Percentiles rank a stretch among this genome's conserved stretches.
Evolutionary conservation across 35 echinoderm and acorn worm genomes (phyloP).

Genomic region (Lytechinus variegatus): DNA sequence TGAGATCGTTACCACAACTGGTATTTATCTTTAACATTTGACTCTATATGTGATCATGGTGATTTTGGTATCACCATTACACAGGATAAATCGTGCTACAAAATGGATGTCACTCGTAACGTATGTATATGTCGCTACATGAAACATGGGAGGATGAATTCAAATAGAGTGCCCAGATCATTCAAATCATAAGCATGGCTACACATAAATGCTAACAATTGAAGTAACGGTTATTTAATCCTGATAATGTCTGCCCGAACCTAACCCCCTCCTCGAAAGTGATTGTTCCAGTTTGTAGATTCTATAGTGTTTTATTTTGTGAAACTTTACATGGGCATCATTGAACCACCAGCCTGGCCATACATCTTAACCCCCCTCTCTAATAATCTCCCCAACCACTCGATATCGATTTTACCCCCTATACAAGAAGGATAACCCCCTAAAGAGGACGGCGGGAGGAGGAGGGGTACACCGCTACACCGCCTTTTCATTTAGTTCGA

Average conservation of each 20-base stretch:
- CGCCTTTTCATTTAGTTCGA: background rate
- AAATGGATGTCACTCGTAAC: no score
- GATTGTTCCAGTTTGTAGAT: constrained; percentile 2
- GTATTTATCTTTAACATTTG: no score
- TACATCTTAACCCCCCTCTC: background rate
- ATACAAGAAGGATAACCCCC: background rate
- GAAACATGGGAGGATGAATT: no score
- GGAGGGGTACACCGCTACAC: background rate
- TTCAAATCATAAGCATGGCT: background rate
- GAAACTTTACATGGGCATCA: background rate
- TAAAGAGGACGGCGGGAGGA: background rate
- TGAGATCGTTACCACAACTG: no score
- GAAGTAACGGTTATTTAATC: background rate
- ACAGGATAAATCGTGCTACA: no score
- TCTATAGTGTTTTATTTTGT: background rate
- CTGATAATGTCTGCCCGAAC: background rate
- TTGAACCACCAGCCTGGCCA: background rate
- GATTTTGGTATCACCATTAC: no score
- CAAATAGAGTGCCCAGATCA: background rate
- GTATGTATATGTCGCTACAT: no score
- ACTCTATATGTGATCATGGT: no score
- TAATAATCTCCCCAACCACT: background rate
- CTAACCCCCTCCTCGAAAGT: background rate
- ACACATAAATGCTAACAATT: background rate
- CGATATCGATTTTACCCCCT: background rate